A percentile compares a stretch with the other conserved stretches of the same genome.
phyloP scores from a whole-genome alignment of 2,113 vertebrate genomes.

The Taurulus bubalis region DNA sequence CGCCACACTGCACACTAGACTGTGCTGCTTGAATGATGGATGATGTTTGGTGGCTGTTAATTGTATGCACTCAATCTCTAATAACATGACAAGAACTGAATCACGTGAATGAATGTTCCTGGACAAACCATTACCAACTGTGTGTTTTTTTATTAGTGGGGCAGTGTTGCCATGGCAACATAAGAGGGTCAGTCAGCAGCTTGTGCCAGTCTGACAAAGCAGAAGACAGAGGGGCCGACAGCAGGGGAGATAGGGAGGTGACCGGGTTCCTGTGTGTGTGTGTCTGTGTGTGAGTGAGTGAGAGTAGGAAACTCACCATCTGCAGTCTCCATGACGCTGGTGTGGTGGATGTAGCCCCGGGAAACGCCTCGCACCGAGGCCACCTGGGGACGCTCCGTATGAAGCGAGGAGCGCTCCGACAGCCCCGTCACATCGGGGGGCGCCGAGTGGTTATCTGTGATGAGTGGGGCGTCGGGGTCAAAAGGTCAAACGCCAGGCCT shows the following conservation, averaged over 20 bases:
- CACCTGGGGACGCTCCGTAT: slow-evolving; percentile 86
- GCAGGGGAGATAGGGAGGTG: slow-evolving; percentile 53
- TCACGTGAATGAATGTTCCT: neutral
- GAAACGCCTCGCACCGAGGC: slow-evolving; percentile 88
- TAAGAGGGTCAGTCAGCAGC: slow-evolving; percentile 57
- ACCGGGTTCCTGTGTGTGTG: slow-evolving; percentile 11
- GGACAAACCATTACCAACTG: neutral
- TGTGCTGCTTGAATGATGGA: slow-evolving; percentile 22
- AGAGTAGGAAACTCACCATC: slow-evolving; percentile 87
- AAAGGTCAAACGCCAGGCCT: slow-evolving; percentile 63
- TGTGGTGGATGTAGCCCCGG: slow-evolving; percentile 83
- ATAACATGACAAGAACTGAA: neutral
- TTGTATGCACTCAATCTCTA: slow-evolving; percentile 12
- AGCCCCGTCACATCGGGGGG: slow-evolving; percentile 96
- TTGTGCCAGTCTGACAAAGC: slow-evolving; percentile 46
- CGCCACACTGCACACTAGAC: neutral
- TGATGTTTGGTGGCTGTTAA: slow-evolving; percentile 8
- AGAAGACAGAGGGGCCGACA: slow-evolving; percentile 70
- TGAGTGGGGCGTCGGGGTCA: slow-evolving; percentile 71
- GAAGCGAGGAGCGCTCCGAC: slow-evolving; percentile 81
- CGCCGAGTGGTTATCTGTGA: slow-evolving; percentile 90
- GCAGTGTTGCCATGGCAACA: slow-evolving; percentile 67
- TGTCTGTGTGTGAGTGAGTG: slow-evolving; percentile 5
- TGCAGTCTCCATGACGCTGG: slow-evolving; percentile 91
- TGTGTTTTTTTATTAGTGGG: slow-evolving; percentile 20